Percentiles rank a stretch among this genome's conserved stretches.
Evolutionary conservation across 2,113 vertebrate genomes (phyloP).

Genomic region (Neogobius melanostomus): DNA sequence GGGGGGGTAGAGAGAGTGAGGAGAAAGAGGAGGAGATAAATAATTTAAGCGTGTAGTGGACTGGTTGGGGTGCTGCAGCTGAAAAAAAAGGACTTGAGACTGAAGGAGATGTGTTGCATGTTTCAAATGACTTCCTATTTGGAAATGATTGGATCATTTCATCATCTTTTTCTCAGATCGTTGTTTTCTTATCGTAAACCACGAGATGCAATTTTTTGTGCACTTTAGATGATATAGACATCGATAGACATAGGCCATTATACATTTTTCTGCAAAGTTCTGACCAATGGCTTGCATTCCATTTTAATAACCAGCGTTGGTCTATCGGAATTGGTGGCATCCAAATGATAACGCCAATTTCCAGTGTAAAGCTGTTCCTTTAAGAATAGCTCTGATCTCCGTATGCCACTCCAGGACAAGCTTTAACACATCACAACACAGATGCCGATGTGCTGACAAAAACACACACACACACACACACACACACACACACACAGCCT

Average conservation of each 20-base stretch:
- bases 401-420: background rate
- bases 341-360: slow-evolving; percentile 1
- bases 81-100: slow-evolving; percentile 15
- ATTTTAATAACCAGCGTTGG: background rate
- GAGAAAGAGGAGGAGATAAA: slow-evolving; percentile 59
- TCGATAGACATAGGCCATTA: no score
- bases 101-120: slow-evolving; percentile 19
- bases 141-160: background rate
- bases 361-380: background rate
- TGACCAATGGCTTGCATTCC: no score
- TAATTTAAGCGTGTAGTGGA: slow-evolving; percentile 61
- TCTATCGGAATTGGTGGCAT: background rate
- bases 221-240: no score
- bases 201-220: no score
- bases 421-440: slow-evolving; percentile 29
- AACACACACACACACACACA: slow-evolving; percentile 3
- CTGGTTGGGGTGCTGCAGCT: slow-evolving; percentile 44
- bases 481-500: slow-evolving; percentile 24
- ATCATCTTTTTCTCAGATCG: no score
- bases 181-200: no score
- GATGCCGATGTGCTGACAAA: slow-evolving; percentile 41
- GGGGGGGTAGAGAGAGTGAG: slow-evolving; percentile 29
- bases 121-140: slow-evolving; percentile 11
- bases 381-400: background rate
- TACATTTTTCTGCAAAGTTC: no score